Conservation (phyloP, 1,140 invertebrate species). For the Eupeodes corollae region DNA sequence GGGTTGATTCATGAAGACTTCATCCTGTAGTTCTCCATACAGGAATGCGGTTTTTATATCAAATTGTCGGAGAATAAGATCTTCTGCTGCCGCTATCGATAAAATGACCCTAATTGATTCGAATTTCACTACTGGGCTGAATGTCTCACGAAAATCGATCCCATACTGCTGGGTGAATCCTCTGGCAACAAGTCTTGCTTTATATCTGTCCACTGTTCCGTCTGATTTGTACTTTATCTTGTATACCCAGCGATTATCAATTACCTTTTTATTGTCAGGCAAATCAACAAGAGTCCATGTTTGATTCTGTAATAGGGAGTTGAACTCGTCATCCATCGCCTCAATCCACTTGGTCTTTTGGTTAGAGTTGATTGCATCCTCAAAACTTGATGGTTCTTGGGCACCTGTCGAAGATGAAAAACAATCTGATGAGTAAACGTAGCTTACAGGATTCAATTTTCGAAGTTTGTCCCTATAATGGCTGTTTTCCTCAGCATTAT, state of each 20-base stretch:
- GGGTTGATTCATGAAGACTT: slow-evolving; percentile 33
- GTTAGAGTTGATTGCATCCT: slow-evolving; percentile 17
- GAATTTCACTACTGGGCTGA: slow-evolving; percentile 12
- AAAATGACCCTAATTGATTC: slow-evolving; percentile 20
- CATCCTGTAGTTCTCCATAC: slow-evolving; percentile 29
- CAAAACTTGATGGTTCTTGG: slow-evolving; percentile 15
- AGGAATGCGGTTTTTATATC: slow-evolving; percentile 33
- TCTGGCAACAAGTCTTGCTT: slow-evolving; percentile 30
- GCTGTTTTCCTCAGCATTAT: neutral
- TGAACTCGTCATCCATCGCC: slow-evolving; percentile 32
- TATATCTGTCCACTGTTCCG: slow-evolving; percentile 15
- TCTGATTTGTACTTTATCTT: slow-evolving; percentile 10
- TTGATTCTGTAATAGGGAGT: slow-evolving; percentile 28
- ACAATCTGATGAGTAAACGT: no score
- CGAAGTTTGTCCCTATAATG: no score
- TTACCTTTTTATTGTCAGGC: slow-evolving; percentile 18
- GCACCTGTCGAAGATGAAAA: neutral
- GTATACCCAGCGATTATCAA: slow-evolving; percentile 31
- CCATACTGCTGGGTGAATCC: slow-evolving; percentile 28
- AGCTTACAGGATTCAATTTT: no score
- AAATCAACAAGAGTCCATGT: slow-evolving; percentile 29
- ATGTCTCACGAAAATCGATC: slow-evolving; percentile 20
- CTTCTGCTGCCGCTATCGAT: slow-evolving; percentile 11
- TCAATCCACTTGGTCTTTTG: slow-evolving; percentile 21
- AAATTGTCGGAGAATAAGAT: slow-evolving; percentile 20